These are phyloP conservation scores for Porites lobata DNA, from an alignment of 92 coral and sea anemone genomes.

Conservation along the genomic window DNA sequence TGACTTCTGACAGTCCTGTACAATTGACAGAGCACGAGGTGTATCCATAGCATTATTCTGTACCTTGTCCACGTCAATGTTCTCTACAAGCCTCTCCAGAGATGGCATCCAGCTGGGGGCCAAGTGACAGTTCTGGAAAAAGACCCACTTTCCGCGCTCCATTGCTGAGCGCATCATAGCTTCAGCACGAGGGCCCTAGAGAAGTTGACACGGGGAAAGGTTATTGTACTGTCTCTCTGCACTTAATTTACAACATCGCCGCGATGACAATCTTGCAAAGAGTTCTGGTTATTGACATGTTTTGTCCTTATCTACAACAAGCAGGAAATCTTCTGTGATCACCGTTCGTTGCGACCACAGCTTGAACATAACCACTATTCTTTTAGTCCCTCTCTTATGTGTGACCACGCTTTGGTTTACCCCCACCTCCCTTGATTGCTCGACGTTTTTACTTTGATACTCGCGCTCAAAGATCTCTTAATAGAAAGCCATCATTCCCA, in stretches of 20 bases:
- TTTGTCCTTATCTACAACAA: too few relatives aligned
- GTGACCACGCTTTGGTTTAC: too few relatives aligned
- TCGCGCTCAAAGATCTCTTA: too few relatives aligned
- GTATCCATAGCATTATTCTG: neutral
- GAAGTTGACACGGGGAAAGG: neutral
- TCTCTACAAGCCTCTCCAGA: conserved; percentile 93
- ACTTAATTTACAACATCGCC: neutral
- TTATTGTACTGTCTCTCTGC: neutral
- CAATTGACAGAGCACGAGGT: neutral
- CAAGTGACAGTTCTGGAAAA: conserved; percentile 98
- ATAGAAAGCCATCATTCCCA: too few relatives aligned
- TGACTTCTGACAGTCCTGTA: neutral
- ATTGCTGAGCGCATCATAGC: conserved; percentile 99
- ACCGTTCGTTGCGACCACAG: too few relatives aligned
- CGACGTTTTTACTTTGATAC: too few relatives aligned
- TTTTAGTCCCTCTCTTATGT: too few relatives aligned
- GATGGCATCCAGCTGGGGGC: conserved; percentile 99
- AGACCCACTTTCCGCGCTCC: conserved; percentile 99
- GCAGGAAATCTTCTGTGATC: too few relatives aligned
- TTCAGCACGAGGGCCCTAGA: conserved; percentile 98
- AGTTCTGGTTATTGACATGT: neutral
- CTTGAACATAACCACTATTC: too few relatives aligned
- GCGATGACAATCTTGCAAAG: too few relatives aligned
- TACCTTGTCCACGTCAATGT: conserved; percentile 98
- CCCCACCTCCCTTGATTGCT: too few relatives aligned